These are phyloP conservation scores for Natrix natrix DNA, from an alignment of 2,797 vertebrate species.

Conservation along the genomic window DNA sequence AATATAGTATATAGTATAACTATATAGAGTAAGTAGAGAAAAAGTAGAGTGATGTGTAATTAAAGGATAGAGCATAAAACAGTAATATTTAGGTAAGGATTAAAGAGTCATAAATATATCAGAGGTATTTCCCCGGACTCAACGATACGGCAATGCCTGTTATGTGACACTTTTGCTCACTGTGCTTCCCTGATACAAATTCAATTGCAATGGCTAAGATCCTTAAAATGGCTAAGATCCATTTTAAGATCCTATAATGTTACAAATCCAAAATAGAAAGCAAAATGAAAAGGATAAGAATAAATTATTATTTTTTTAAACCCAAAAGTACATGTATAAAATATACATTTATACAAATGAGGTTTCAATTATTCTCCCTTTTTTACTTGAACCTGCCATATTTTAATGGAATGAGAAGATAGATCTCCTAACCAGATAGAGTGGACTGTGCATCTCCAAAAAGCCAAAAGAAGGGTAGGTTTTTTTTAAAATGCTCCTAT, in stretches of 20 bases:
- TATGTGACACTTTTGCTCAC: background rate
- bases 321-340: background rate
- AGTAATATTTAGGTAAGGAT: background rate
- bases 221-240: background rate
- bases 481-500: background rate
- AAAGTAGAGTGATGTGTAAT: background rate
- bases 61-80: background rate
- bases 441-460: background rate
- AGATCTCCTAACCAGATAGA: background rate
- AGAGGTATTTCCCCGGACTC: background rate
- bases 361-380: background rate
- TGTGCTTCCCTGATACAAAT: background rate
- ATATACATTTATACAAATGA: background rate
- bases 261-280: background rate
- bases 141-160: background rate
- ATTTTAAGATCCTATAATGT: background rate
- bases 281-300: background rate
- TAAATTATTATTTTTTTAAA: background rate
- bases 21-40: background rate
- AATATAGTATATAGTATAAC: background rate
- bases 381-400: background rate
- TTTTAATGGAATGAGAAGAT: background rate
- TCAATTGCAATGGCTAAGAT: background rate
- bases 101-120: background rate
- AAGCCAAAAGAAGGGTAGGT: rapidly evolving